phyloP scores from a whole-genome alignment of 2,797 vertebrate species.

The Buceros bicornis region DNA sequence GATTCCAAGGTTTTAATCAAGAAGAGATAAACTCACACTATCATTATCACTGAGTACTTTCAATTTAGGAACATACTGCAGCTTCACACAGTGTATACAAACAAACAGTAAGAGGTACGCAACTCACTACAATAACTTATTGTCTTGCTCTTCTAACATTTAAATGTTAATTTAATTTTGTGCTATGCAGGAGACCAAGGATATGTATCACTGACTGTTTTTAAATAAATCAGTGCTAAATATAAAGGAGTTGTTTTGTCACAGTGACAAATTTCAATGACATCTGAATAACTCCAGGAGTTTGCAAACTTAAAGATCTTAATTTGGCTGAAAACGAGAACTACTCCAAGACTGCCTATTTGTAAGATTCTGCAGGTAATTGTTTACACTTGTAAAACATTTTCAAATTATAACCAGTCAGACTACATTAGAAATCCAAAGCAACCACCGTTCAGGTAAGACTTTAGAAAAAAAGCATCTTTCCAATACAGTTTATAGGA shows the following conservation, averaged over 20 bases:
- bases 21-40: not conserved
- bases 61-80: not conserved
- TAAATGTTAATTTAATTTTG: not conserved
- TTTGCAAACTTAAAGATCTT: not conserved
- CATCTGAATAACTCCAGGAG: not conserved
- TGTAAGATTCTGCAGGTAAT: not conserved
- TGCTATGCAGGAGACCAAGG: not conserved
- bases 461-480: not conserved
- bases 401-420: not conserved
- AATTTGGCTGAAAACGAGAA: not conserved
- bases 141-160: not conserved
- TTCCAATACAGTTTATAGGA: not conserved
- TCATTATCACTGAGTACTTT: not conserved
- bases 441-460: not conserved
- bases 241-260: not conserved
- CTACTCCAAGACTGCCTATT: not conserved
- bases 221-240: not conserved
- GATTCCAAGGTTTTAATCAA: not conserved
- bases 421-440: not conserved
- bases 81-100: not conserved
- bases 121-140: not conserved
- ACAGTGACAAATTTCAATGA: not conserved
- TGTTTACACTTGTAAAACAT: not conserved
- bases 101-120: not conserved
- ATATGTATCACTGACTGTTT: not conserved